Evolutionary conservation across 1,140 invertebrate genomes (phyloP), one percentile per base, ranked within the genome.

Genomic region (Temnothorax longispinosus): DNA sequence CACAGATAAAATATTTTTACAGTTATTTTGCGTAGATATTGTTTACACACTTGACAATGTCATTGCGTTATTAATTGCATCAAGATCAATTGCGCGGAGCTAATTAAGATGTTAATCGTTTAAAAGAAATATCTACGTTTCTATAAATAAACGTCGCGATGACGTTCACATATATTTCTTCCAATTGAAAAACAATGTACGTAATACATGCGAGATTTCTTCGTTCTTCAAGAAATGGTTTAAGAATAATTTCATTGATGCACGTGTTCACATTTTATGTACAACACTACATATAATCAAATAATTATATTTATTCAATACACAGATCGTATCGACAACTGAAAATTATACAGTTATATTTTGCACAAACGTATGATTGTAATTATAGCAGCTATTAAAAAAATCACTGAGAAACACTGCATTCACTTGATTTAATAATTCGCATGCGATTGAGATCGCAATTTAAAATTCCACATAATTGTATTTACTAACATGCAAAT

Each of bases 271-370:
- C 11, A 54, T 54, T 56, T n/a, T 7, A 35, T 38, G 8, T 38
- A 11, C n/a, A 74, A 38, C 11, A 13, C 35, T 72, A 52, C 15
- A 50, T 13, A 32, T 38, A 2, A 58, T 58, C 11, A 47, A 47
- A 69, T 41, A 69, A 69, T 27, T 27, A 58, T 64, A 64, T 35
- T 77, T 60, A 2, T 47, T 77, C 2, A 13, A 35, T 64, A 47
- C 60, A 13, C 47, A 47, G 52, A 44, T 77, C 8, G 38, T 18
- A 44, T 65, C 52, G 5, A 3, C 3, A 54, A 54, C 2, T 65
- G 35, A 44, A 76, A 75, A 58, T 56, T 58, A 76, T 27, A 58
- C 13, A 8, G n/a, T 58, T 21, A 41, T n/a, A 75, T 44, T 58
- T 76, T 76, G 10, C 10, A 38, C 5, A 32, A n/a, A 41, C 2